Conservation (phyloP, 2,797 vertebrate species). For the Chrysocyon brachyurus region DNA sequence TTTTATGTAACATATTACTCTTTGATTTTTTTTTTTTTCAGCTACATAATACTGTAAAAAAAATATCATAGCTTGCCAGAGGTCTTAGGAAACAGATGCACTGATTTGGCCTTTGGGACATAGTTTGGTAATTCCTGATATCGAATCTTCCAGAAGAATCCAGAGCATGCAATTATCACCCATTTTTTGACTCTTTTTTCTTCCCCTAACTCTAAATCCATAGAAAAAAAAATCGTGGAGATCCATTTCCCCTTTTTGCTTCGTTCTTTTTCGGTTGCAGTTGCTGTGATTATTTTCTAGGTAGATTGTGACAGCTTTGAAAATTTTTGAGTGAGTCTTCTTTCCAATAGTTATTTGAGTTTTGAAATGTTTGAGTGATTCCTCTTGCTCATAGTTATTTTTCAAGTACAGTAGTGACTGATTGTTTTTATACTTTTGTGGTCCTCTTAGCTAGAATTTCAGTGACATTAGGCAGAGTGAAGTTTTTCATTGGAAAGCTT, state of each 20-base stretch:
- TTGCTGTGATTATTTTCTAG: slow-evolving; percentile 34
- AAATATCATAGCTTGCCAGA: background rate
- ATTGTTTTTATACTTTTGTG: background rate
- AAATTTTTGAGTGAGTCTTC: slow-evolving; percentile 37
- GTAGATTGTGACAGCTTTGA: background rate
- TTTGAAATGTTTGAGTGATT: slow-evolving; percentile 56
- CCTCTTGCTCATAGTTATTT: background rate
- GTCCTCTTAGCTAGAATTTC: slow-evolving; percentile 8
- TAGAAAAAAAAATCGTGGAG: background rate
- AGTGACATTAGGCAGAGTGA: background rate
- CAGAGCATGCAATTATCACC: background rate
- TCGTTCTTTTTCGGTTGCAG: background rate
- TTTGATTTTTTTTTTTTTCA: background rate
- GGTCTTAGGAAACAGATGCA: slow-evolving; percentile 1
- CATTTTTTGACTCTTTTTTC: background rate
- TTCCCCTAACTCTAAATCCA: slow-evolving; percentile 16
- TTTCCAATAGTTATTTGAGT: background rate
- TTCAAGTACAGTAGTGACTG: background rate
- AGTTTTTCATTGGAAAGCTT: slow-evolving; percentile 34
- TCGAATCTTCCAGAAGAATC: background rate
- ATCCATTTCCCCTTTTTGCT: background rate
- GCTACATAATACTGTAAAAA: background rate
- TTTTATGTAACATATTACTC: background rate
- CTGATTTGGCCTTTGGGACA: background rate
- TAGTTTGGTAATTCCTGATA: background rate